phyloP scores from a whole-genome alignment of 2,888 invertebrate species.

The Gnatocerus cornutus region DNA sequence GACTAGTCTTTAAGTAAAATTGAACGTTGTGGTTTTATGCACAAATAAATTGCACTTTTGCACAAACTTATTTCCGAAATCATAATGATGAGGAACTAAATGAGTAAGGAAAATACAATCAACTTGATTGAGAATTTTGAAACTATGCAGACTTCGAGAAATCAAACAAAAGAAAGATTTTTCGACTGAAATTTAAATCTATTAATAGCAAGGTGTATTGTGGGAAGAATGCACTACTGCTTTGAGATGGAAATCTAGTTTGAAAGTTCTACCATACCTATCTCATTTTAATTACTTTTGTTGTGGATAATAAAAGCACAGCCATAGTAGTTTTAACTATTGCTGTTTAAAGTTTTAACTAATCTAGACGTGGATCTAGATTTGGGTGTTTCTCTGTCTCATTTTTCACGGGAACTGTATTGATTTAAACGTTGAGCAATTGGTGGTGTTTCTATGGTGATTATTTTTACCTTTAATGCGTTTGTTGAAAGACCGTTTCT shows the following conservation, averaged over 20 bases:
- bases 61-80: no score
- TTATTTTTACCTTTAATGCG: not conserved
- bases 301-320: not conserved
- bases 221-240: not conserved
- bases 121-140: no score
- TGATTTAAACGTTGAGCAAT: not conserved
- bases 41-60: slow-evolving; percentile 18
- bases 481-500: not conserved
- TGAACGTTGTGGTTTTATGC: slow-evolving; percentile 9
- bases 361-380: no score
- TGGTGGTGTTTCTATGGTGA: not conserved
- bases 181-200: not conserved
- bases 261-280: not conserved
- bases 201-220: not conserved
- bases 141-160: not conserved
- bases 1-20: not conserved
- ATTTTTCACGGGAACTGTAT: not conserved
- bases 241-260: slow-evolving; percentile 8
- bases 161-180: not conserved
- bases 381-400: no score
- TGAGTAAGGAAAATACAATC: no score
- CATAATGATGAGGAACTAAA: no score
- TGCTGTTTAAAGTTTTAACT: not conserved
- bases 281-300: slow-evolving; percentile 4
- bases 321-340: not conserved